Base-by-base conservation (phyloP, 2,888 invertebrate species). In the Melieria crassipennis region DNA sequence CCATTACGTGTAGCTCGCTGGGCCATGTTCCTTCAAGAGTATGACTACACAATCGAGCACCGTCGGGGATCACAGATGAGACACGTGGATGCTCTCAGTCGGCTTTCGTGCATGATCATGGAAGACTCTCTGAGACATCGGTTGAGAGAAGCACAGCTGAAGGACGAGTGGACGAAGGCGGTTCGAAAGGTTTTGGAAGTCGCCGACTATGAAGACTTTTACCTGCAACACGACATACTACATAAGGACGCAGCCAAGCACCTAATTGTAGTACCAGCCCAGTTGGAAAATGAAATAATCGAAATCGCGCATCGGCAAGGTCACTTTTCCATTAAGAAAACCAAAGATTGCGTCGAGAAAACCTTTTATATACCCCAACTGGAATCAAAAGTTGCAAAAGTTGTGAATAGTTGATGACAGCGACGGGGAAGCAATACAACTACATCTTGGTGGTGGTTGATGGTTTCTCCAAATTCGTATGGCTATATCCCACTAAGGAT, bases 321-420 rank as follows among this genome's bases (percentile, higher is more conserved):
- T 84, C 45, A 85, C 86, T 77, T 85, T 84, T 75, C 74, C 75
- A 0, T 75, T 63, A 5, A 79, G 30, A 84, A 81, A 64, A 81
- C 74, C 0, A 75, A 74, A 46, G 78, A 82, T 4, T 46, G 71
- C 2, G n/a, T 77, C 2, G 69, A 74, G n/a, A 72, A 71, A 50
- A 7, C 65, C 3, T 75, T 66, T 60, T 75, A 45, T 52, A 73
- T 78, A n/a, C 71, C 72, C n/a, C 48, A 75, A 10, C 50, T 73
- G 10, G 42, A 11, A 6, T n/a, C 30, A 5, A 77, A 75, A 64
- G 69, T 72, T n/a, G 48, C 69, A 7, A 69, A 46, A 5, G 48
- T 76, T 16, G 70, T 75, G 4, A 69, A 65, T 58, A 70, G 65
- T 5, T 76, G 1, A 60, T 83, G 71, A 72, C 78, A 0, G 71